These are phyloP conservation scores for Endotricha flammealis DNA, from an alignment of 2,888 invertebrate species.

Conservation along the genomic window DNA sequence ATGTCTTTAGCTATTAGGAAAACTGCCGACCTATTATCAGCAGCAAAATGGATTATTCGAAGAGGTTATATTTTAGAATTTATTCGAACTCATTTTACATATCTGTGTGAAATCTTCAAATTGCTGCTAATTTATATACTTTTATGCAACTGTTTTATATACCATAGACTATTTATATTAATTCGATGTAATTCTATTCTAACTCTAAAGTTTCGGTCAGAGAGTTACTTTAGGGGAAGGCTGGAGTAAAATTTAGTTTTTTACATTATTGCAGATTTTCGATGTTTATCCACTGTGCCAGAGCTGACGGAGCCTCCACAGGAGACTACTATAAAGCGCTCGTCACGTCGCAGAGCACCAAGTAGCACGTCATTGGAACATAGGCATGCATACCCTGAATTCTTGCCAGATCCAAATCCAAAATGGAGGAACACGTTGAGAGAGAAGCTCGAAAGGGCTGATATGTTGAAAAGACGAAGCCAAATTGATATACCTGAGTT, in stretches of 20 bases:
- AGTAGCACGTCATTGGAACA: slow-evolving; percentile 70
- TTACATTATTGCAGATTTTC: slow-evolving; percentile 41
- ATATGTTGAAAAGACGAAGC: slow-evolving; percentile 92
- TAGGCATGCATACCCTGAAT: slow-evolving; percentile 91
- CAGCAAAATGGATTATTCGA: slow-evolving; percentile 53
- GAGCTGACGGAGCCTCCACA: slow-evolving; percentile 34
- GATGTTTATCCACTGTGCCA: slow-evolving; percentile 47
- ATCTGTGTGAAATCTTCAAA: no score
- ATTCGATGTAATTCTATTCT: no score
- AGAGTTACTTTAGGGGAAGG: no score
- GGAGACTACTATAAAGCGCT: slow-evolving; percentile 24
- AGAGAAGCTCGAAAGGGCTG: slow-evolving; percentile 93
- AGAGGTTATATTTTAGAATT: slow-evolving; percentile 58
- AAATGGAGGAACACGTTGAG: slow-evolving; percentile 86
- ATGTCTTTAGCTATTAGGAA: slow-evolving; percentile 57
- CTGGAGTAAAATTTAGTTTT: neutral
- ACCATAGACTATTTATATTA: no score
- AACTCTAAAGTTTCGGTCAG: no score
- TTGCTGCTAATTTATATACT: no score
- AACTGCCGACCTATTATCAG: slow-evolving; percentile 37
- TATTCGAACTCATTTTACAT: no score
- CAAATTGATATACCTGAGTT: slow-evolving; percentile 96
- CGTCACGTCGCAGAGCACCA: slow-evolving; percentile 29
- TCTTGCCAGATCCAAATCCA: slow-evolving; percentile 91
- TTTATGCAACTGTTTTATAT: no score